A percentile compares a stretch with the other conserved stretches of the same genome.
phyloP scores from a whole-genome alignment of 1,140 invertebrate genomes.

The Apis dorsata region DNA sequence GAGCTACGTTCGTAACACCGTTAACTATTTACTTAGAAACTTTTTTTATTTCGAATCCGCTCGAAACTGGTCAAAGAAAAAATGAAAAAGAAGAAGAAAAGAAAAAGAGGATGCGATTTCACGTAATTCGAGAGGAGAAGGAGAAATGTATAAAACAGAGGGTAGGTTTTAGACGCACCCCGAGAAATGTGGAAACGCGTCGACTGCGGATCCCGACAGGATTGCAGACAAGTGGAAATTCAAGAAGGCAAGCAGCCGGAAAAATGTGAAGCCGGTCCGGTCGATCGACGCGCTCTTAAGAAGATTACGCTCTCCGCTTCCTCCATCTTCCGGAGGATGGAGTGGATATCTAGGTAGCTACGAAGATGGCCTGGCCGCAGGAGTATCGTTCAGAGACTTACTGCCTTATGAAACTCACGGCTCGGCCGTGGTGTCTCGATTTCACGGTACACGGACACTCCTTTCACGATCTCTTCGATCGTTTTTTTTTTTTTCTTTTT shows the following conservation, averaged over 20 bases:
- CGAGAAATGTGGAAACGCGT: slow-evolving; percentile 38
- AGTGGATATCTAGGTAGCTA: background rate
- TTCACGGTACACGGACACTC: background rate
- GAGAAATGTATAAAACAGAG: background rate
- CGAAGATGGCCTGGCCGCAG: background rate
- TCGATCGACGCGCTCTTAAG: slow-evolving; percentile 67
- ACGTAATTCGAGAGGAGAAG: background rate
- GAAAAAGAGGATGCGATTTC: background rate
- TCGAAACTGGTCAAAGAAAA: background rate
- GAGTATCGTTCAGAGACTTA: slow-evolving; percentile 44
- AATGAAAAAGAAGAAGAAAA: too few species aligned
- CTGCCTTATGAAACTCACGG: slow-evolving; percentile 37
- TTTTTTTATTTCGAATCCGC: background rate
- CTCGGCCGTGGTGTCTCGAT: slow-evolving; percentile 20
- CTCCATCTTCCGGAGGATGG: slow-evolving; percentile 4
- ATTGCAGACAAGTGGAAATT: slow-evolving; percentile 62
- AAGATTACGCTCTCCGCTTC: slow-evolving; percentile 56
- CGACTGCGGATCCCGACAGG: slow-evolving; percentile 45
- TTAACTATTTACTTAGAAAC: background rate
- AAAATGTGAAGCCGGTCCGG: slow-evolving; percentile 59
- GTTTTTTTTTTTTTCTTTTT: background rate
- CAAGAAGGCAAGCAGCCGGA: slow-evolving; percentile 63
- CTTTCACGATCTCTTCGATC: background rate
- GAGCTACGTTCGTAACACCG: too few species aligned
- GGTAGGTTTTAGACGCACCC: background rate